Base-by-base conservation (phyloP, 2,113 vertebrate genomes). In the Mugil cephalus region DNA sequence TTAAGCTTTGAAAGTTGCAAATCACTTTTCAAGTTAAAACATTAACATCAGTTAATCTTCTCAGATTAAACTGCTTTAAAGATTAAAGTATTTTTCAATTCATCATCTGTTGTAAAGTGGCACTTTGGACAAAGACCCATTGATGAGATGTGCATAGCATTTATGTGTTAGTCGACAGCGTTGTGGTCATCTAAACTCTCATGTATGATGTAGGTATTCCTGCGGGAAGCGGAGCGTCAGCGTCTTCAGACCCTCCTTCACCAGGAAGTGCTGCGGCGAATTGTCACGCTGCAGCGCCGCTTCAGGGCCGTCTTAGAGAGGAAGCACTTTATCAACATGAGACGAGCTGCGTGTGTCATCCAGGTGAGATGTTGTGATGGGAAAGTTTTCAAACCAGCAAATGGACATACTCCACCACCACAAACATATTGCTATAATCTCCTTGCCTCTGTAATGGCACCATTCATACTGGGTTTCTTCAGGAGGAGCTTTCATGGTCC, bases 171-270 rank as follows among this genome's bases (percentile, higher is more conserved):
- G n/a, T n/a, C n/a, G n/a, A 0, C 10, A 40, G 10, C 4, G 0
- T 21, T 14, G 1, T 0, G 4, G 1, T 36, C 3, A 36, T 47
- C 13, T 12, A 1, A 35, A 54, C 5, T 30, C 24, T 30, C 24
- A 30, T 13, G 5, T 60, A 1, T 12, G 19, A 9, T 48, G 46
- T 60, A 99, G 97, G 96, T 99, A 54, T 99, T 99, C 70, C 48
- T 99, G 85, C 97, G 96, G 80, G 97, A 99, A 60, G 92, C 84
- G 6, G 96, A 96, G 63, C 93, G 97, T 1, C 97, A 99, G 88
- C 90, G 94, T 7, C 92, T 99, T 5, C 96, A 98, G 85, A 95
- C 95, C 62, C 87, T 96, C 76, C 94, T 99, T 56, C 98, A 99
- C 69, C 95, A 94, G 88, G 97, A 97, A 69, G 97, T 99, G 56